Evolutionary conservation across 2,797 vertebrate species (phyloP).

Genomic region (Petrocephalus schoutedeni): DNA sequence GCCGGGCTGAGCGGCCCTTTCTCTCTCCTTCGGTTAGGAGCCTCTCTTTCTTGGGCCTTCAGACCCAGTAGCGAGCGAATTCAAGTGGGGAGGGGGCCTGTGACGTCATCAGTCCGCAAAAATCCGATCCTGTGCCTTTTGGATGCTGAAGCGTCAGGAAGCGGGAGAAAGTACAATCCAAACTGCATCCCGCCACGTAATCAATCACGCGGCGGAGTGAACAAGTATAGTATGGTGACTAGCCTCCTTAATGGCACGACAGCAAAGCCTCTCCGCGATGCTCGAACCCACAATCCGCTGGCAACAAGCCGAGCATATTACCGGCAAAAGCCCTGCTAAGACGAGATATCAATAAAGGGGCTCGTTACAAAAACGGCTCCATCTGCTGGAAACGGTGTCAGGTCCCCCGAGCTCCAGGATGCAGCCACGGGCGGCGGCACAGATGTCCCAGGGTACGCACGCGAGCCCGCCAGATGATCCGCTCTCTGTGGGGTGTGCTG

Average conservation of each 20-base stretch:
- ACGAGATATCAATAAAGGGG: background rate
- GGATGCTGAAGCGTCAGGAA: background rate
- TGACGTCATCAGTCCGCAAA: background rate
- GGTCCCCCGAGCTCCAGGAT: background rate
- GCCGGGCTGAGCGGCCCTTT: background rate
- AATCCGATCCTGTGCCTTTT: background rate
- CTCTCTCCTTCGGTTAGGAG: background rate
- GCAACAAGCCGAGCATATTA: background rate
- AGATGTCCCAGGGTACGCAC: background rate
- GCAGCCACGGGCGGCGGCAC: background rate
- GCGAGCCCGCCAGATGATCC: background rate
- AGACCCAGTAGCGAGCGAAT: background rate
- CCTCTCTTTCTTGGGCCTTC: background rate
- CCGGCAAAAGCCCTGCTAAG: background rate
- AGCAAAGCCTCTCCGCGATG: background rate
- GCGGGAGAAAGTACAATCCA: background rate
- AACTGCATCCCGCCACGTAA: background rate
- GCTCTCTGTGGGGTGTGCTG: background rate
- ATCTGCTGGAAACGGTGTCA: background rate
- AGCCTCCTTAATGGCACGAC: background rate
- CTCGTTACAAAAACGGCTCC: background rate
- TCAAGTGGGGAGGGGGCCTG: background rate
- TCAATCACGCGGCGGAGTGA: background rate
- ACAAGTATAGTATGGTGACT: background rate
- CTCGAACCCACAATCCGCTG: background rate